These are phyloP conservation scores for Cryptus viduatorius DNA, from an alignment of 2,888 invertebrate genomes.

Conservation along the genomic window DNA sequence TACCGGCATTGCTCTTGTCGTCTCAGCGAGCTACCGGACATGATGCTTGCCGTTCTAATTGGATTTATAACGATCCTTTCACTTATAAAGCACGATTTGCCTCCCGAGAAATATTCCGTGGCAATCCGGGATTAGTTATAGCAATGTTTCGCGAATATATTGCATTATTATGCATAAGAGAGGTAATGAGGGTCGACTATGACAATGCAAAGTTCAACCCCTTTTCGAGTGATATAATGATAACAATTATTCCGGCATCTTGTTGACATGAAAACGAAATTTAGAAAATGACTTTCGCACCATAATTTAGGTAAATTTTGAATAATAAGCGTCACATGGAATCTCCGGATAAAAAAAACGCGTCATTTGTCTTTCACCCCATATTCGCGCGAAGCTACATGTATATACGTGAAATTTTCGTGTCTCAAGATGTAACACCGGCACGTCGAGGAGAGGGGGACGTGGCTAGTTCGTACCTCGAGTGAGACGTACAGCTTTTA, in stretches of 20 bases:
- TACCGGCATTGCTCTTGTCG: conserved; percentile 31
- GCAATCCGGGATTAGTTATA: conserved; percentile 15
- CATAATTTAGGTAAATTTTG: not conserved
- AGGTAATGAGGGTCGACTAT: not conserved
- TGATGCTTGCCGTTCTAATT: conserved; percentile 65
- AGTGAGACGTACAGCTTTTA: conserved; percentile 72
- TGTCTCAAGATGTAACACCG: conserved; percentile 45
- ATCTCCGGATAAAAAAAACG: not conserved
- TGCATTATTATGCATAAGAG: not conserved
- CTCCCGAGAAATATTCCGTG: conserved; percentile 24
- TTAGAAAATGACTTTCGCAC: not conserved
- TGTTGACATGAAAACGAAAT: not conserved
- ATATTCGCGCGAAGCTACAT: conserved; percentile 9
- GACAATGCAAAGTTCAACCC: too few relatives aligned
- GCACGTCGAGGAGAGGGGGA: conserved; percentile 17
- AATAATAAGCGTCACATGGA: not conserved
- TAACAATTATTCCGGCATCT: too few relatives aligned
- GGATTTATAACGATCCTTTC: conserved; percentile 65
- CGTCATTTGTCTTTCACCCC: not conserved
- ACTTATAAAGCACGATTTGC: conserved; percentile 59
- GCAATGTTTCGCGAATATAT: not conserved
- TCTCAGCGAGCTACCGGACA: conserved; percentile 55
- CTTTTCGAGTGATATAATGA: too few relatives aligned
- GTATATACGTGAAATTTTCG: conserved; percentile 27
- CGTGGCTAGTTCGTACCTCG: conserved; percentile 51